Evolutionary conservation across 2,113 vertebrate genomes (phyloP).

Genomic region (Cinclus mexicanus): DNA sequence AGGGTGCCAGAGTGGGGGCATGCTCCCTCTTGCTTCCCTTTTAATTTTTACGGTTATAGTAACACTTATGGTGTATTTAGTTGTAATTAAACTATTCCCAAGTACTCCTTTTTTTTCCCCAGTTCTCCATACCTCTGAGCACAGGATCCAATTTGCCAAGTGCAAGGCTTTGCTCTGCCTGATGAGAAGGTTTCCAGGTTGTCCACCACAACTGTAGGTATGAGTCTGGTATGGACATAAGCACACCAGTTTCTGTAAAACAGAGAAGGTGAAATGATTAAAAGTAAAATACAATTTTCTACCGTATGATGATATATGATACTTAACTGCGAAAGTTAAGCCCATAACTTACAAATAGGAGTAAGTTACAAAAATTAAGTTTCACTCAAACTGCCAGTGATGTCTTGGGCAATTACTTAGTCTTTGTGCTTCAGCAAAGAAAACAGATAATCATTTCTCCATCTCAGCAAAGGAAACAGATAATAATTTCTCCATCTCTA

Average conservation of each 20-base stretch:
- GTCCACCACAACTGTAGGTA: constrained; percentile 72
- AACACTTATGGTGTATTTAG: background rate
- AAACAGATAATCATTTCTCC: background rate
- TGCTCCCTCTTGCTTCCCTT: background rate
- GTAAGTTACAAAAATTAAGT: background rate
- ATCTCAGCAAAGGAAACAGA: background rate
- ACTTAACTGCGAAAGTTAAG: background rate
- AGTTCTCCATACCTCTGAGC: constrained; percentile 66
- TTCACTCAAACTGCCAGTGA: background rate
- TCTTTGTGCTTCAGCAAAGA: background rate
- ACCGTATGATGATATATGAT: background rate
- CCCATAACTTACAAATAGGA: background rate
- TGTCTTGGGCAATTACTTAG: background rate
- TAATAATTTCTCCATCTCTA: background rate
- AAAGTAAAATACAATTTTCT: background rate
- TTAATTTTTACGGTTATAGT: background rate
- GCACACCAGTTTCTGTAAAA: constrained; percentile 82
- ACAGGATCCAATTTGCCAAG: constrained; percentile 68
- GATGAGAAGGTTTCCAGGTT: constrained; percentile 65
- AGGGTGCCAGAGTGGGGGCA: background rate
- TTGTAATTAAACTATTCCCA: background rate
- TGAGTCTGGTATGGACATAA: constrained; percentile 78
- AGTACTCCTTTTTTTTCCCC: background rate
- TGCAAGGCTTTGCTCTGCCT: constrained; percentile 59
- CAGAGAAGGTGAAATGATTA: background rate